Conservation (phyloP, 1,140 invertebrate genomes). For the Oedothorax gibbosus region DNA sequence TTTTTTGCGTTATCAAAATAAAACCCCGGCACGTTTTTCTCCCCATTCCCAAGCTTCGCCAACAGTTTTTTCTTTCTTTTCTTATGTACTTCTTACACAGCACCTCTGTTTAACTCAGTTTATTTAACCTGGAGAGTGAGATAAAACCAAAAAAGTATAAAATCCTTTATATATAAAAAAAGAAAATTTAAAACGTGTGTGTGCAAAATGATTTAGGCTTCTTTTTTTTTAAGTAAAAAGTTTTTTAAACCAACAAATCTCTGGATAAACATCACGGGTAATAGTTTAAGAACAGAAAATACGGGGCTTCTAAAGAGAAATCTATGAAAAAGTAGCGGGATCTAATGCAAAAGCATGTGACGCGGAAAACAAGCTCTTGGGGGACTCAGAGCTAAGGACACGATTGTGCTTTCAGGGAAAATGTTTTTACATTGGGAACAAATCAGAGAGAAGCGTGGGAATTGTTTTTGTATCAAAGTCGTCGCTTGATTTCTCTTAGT, state of each 20-base stretch:
- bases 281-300: constrained; percentile 27
- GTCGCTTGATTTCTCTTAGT: too few species aligned
- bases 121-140: constrained; percentile 38
- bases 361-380: neutral
- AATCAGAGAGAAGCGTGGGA: constrained; percentile 48
- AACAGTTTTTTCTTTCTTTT: constrained; percentile 25
- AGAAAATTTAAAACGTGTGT: neutral
- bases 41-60: neutral
- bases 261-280: neutral
- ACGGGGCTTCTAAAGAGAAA: neutral
- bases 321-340: constrained; percentile 24
- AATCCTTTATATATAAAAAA: neutral
- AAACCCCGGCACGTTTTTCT: constrained; percentile 23
- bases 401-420: constrained; percentile 58
- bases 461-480: constrained; percentile 7
- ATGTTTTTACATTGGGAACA: constrained; percentile 54
- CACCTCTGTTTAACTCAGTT: constrained; percentile 40
- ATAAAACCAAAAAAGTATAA: neutral
- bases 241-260: neutral
- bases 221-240: neutral
- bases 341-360: constrained; percentile 48
- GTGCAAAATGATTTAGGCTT: constrained; percentile 17
- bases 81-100: neutral
- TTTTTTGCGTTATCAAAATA: constrained; percentile 49
- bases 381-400: constrained; percentile 32